Base-by-base conservation (phyloP, 2,888 invertebrate species). In the Bugulina stolonifera region DNA sequence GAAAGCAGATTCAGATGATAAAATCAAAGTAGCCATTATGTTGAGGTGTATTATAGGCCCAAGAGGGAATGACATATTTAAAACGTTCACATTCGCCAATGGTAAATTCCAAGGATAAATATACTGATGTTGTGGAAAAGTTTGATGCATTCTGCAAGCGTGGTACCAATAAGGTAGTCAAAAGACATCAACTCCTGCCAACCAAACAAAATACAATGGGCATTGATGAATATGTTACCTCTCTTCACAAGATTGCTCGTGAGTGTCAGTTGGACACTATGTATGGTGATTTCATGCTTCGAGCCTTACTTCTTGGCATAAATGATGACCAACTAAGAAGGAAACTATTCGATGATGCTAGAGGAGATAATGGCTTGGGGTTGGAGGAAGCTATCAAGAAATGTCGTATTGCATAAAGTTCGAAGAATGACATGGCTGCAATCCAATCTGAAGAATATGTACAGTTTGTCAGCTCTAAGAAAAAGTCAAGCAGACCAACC, bases 31-130 rank as follows among this genome's bases (percentile, higher is more conserved):
- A 3, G 64, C 64, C 2, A 2, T 64, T 2, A 32, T 64, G 64
- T 32, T 64, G 2, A 64, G 64, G 32, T 64, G 64, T n/a, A n/a
- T n/a, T 25, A 43, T 43, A 10, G 43, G 43, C 5, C 43, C 43
- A 5, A 43, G 43, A 43, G 43, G 43, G 5, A 43, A 29, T 14
- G 64, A 64, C 32, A 64, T 64, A 32, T 64, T 64, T n/a, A 64
- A 64, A 32, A 32, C 5, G 2, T 64, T 64, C 64, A 64, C 64
- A 64, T 64, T 64, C 64, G 32, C 64, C 14, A 32, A 10, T 32
- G 64, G 64, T 10, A 64, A 64, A n/a, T n/a, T 64, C 64, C 1
- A 64, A 14, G n/a, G 64, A 64, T n/a, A 64, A 34, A 64, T 64
- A 64, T 29, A 27, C 2, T 18, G 32, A 64, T 64, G 64, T 64